A percentile compares a stretch with the other conserved stretches of the same genome.
Conservation (phyloP, 2,888 invertebrate species). For the Empis stercorea region DNA sequence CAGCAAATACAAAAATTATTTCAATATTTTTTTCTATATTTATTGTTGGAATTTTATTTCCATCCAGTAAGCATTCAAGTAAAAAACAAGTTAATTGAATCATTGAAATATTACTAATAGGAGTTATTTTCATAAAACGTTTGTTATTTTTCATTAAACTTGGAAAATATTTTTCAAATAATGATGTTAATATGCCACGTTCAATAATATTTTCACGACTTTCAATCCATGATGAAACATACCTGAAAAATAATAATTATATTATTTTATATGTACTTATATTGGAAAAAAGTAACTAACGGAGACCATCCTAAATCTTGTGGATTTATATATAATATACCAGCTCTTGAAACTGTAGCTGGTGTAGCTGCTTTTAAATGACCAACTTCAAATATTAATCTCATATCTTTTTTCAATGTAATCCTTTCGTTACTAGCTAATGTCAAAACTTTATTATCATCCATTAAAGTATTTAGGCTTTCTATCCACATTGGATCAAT, state of each 20-base stretch:
- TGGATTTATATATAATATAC: slow-evolving; percentile 87
- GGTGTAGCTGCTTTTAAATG: slow-evolving; percentile 86
- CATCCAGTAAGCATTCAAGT: slow-evolving; percentile 63
- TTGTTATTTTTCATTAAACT: slow-evolving; percentile 62
- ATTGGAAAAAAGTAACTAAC: slow-evolving; percentile 30
- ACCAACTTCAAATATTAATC: slow-evolving; percentile 85
- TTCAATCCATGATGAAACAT: slow-evolving; percentile 82
- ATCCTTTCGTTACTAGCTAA: slow-evolving; percentile 92
- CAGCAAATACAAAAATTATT: slow-evolving; percentile 80
- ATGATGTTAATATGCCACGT: slow-evolving; percentile 67
- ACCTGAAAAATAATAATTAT: slow-evolving; percentile 38
- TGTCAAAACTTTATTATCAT: slow-evolving; percentile 91
- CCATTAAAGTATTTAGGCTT: slow-evolving; percentile 93
- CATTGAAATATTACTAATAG: slow-evolving; percentile 81
- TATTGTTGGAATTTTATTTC: slow-evolving; percentile 50
- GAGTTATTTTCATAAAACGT: slow-evolving; percentile 80
- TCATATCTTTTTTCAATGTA: slow-evolving; percentile 75
- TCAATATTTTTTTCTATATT: slow-evolving; percentile 49
- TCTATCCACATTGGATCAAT: slow-evolving; percentile 79
- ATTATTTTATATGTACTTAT: slow-evolving; percentile 3
- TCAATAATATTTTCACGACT: slow-evolving; percentile 59
- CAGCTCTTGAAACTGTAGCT: slow-evolving; percentile 90
- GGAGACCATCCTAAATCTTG: slow-evolving; percentile 93
- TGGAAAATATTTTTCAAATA: slow-evolving; percentile 93
- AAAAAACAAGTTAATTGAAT: slow-evolving; percentile 80